Evolutionary conservation across 2,113 vertebrate genomes (phyloP).

Genomic region (Cygnus atratus): DNA sequence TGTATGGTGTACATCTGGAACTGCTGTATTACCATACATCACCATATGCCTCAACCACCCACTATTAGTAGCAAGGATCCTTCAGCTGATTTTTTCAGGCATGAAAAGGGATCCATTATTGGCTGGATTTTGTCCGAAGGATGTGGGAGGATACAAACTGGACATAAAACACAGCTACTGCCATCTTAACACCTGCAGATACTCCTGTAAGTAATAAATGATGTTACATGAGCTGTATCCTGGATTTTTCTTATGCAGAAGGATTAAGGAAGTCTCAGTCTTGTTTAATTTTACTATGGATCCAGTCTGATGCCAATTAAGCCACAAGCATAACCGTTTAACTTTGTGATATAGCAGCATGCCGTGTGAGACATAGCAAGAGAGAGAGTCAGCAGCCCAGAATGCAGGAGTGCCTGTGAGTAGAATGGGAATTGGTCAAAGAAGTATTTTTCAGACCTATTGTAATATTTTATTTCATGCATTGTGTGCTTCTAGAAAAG

Average conservation of each 20-base stretch:
- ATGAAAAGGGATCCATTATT: background rate
- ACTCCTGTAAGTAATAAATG: background rate
- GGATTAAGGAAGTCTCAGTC: background rate
- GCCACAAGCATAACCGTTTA: background rate
- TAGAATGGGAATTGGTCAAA: background rate
- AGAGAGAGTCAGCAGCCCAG: background rate
- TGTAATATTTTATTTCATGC: conserved; percentile 5
- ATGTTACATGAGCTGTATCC: background rate
- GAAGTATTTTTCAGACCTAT: background rate
- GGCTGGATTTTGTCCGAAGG: background rate
- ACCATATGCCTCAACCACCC: background rate
- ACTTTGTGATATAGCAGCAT: background rate
- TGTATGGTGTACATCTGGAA: background rate
- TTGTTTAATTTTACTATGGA: background rate
- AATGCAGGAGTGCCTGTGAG: background rate
- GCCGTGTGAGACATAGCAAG: background rate
- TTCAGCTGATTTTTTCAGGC: background rate
- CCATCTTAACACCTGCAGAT: background rate
- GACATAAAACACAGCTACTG: background rate
- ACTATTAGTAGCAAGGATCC: background rate
- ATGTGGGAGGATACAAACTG: background rate
- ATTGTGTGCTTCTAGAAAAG: background rate
- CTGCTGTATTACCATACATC: background rate
- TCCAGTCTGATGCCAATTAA: background rate
- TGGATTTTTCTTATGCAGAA: background rate